Evolutionary conservation across 1,140 invertebrate species (phyloP).

Genomic region (Chironomus striatipennis): DNA sequence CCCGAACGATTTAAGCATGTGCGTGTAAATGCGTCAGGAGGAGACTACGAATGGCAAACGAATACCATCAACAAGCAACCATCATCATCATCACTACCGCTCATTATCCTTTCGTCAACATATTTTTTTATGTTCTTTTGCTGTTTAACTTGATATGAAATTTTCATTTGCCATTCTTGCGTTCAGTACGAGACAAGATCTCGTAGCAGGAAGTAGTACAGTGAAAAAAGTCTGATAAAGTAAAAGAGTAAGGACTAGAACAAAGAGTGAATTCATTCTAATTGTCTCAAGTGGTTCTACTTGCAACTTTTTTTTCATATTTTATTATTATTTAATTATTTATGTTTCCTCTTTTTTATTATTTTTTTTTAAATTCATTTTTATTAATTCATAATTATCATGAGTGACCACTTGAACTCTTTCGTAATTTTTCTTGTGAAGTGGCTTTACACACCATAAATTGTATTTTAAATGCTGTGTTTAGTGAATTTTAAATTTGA

Average conservation of each 20-base stretch:
- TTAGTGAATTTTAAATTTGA: too few species aligned
- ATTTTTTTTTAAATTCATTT: not conserved
- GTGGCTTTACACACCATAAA: not conserved
- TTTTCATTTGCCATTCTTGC: slow-evolving; percentile 11
- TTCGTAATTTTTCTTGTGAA: not conserved
- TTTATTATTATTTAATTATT: not conserved
- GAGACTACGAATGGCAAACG: not conserved
- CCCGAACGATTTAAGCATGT: not conserved
- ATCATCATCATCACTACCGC: not conserved
- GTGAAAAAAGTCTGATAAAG: not conserved
- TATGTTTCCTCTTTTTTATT: not conserved
- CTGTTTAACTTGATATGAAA: not conserved
- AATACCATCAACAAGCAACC: not conserved
- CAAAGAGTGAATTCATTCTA: not conserved
- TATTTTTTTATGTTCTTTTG: not conserved
- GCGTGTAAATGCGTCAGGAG: slow-evolving; percentile 13
- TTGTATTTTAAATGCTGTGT: too few species aligned
- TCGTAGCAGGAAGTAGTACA: slow-evolving; percentile 18
- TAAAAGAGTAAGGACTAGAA: not conserved
- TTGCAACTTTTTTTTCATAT: not conserved
- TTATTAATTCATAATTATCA: too few species aligned
- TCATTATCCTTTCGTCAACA: slow-evolving; percentile 11
- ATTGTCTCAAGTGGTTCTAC: slow-evolving; percentile 1
- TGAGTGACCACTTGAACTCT: not conserved
- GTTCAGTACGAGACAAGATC: slow-evolving; percentile 19